phyloP scores from a whole-genome alignment of 2,888 invertebrate species.

The Drosophila histrio region DNA sequence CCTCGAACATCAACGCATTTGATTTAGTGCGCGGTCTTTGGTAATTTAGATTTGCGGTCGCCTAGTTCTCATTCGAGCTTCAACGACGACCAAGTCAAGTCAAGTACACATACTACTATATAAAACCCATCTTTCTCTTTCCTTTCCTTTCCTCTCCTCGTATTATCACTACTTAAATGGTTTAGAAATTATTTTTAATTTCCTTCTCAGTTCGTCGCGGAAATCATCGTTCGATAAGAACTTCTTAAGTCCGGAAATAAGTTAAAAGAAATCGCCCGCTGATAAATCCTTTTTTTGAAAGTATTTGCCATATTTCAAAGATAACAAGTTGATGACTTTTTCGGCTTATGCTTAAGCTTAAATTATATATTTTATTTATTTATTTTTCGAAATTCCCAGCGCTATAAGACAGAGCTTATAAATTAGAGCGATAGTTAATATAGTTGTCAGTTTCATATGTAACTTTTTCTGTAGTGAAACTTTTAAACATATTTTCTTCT shows the following conservation, averaged over 20 bases:
- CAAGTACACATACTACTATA: no score
- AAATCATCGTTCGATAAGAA: constrained; percentile 12
- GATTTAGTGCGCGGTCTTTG: constrained; percentile 69
- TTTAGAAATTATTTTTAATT: constrained; percentile 51
- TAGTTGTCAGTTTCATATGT: no score
- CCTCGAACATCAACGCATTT: constrained; percentile 50
- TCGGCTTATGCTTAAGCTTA: background rate
- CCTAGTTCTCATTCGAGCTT: constrained; percentile 46
- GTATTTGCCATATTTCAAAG: background rate
- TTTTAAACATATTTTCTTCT: no score
- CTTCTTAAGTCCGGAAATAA: constrained; percentile 23
- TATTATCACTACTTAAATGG: constrained; percentile 18
- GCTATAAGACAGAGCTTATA: no score
- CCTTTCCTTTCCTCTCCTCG: background rate
- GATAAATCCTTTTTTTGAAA: constrained; percentile 8
- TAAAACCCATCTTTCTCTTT: constrained; percentile 21
- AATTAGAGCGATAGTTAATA: no score
- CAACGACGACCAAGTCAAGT: background rate
- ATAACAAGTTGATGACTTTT: background rate
- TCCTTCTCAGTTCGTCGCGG: constrained; percentile 51
- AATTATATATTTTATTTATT: no score
- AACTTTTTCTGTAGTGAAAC: no score
- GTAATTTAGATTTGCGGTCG: constrained; percentile 76
- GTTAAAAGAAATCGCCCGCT: constrained; percentile 26
- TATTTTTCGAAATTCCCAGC: no score